These are phyloP conservation scores for Anoplolepis gracilipes DNA, from an alignment of 1,140 invertebrate species.

Conservation along the genomic window DNA sequence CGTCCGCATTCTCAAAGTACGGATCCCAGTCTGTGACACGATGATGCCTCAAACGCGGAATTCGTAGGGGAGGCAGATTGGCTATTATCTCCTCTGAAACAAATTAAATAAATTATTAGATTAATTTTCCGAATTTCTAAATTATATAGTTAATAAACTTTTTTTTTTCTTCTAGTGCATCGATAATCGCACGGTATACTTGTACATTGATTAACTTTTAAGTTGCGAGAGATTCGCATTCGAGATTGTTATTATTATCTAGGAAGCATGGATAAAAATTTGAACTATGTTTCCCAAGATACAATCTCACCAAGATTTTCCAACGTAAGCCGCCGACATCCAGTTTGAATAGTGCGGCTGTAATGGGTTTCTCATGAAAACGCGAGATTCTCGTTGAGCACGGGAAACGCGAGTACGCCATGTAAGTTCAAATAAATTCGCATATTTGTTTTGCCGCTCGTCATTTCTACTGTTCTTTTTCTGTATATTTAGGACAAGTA, in stretches of 20 bases:
- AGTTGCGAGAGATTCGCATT: neutral
- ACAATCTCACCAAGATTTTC: slow-evolving; percentile 69
- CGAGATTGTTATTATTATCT: neutral
- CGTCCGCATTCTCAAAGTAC: slow-evolving; percentile 90
- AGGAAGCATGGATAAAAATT: slow-evolving; percentile 34
- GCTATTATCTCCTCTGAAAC: slow-evolving; percentile 71
- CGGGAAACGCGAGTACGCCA: slow-evolving; percentile 53
- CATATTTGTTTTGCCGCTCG: slow-evolving; percentile 43
- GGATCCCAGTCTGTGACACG: slow-evolving; percentile 88
- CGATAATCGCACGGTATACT: neutral
- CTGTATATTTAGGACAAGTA: neutral
- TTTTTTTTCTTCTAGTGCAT: too few species aligned
- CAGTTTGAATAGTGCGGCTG: slow-evolving; percentile 44
- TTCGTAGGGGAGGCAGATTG: slow-evolving; percentile 73
- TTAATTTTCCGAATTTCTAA: neutral
- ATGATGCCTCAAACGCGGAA: slow-evolving; percentile 82
- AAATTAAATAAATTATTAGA: neutral
- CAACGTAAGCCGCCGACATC: slow-evolving; percentile 59
- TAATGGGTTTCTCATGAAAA: slow-evolving; percentile 65
- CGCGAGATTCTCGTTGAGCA: slow-evolving; percentile 36
- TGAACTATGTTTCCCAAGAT: slow-evolving; percentile 49
- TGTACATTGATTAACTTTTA: slow-evolving; percentile 9
- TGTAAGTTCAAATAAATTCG: slow-evolving; percentile 61
- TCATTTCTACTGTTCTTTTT: too few species aligned
- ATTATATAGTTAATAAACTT: neutral